phyloP scores from a whole-genome alignment of 2,797 vertebrate species.

The Perdix hodgsoniae region DNA sequence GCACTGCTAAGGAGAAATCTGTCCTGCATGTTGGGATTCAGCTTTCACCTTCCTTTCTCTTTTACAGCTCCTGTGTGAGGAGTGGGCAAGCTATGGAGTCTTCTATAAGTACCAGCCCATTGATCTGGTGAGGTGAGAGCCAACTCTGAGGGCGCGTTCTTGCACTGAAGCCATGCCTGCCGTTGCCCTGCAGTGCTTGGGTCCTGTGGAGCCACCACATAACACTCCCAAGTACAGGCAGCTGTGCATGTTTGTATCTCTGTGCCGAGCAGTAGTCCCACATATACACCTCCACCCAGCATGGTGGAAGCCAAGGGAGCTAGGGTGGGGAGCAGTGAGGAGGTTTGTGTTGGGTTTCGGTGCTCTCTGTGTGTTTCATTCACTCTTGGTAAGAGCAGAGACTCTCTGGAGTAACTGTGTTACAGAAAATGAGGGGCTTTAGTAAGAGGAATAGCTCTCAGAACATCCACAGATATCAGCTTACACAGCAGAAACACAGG shows the following conservation, averaged over 20 bases:
- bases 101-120: constrained; percentile 98
- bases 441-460: not conserved
- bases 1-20: not conserved
- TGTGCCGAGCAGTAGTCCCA: not conserved
- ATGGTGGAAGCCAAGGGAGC: not conserved
- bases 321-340: not conserved
- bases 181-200: rapidly evolving
- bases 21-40: rapidly evolving
- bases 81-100: constrained; percentile 95
- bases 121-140: constrained; percentile 91
- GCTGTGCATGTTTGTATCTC: not conserved
- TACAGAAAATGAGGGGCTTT: not conserved
- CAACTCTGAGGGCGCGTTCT: rapidly evolving
- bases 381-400: not conserved
- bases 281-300: not conserved
- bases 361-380: not conserved
- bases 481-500: not conserved
- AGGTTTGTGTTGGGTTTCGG: not conserved
- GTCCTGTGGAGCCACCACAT: not conserved
- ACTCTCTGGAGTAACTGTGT: not conserved
- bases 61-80: constrained; percentile 90
- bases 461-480: not conserved
- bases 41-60: constrained; percentile 15
- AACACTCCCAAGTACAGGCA: not conserved
- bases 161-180: rapidly evolving